A percentile compares a stretch with the other conserved stretches of the same genome.
Conservation (phyloP, 2,113 vertebrate species). For the Perca flavescens region DNA sequence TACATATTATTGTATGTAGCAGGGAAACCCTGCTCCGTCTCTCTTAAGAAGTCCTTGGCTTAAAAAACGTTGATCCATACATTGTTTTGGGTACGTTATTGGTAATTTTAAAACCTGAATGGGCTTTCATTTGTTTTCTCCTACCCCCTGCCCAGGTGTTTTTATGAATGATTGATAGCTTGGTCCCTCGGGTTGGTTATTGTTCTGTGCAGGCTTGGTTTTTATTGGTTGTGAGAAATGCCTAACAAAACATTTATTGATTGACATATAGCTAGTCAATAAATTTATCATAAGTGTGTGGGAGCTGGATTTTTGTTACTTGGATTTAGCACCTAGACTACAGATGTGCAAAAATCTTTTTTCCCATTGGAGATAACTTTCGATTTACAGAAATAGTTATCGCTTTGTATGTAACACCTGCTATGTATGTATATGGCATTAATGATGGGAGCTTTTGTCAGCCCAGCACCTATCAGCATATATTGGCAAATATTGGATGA, state of each 20-base stretch:
- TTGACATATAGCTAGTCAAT: background rate
- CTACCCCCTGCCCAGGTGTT: background rate
- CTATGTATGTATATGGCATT: too few species aligned
- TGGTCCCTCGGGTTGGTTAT: background rate
- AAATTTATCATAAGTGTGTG: background rate
- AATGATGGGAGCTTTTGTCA: too few species aligned
- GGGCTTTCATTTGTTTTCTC: too few species aligned
- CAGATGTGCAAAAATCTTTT: background rate
- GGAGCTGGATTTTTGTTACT: background rate
- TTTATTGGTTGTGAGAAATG: slow-evolving; percentile 2
- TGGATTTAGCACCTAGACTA: background rate
- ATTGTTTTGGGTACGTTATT: too few species aligned
- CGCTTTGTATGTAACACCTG: background rate
- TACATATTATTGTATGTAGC: too few species aligned
- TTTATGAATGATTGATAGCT: slow-evolving; percentile 13
- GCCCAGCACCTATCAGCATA: too few species aligned
- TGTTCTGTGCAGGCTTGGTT: background rate
- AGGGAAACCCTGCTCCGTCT: too few species aligned
- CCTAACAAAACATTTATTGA: slow-evolving; percentile 5
- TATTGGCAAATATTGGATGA: too few species aligned
- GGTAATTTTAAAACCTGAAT: too few species aligned
- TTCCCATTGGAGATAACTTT: background rate
- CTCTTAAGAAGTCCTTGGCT: too few species aligned
- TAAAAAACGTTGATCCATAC: too few species aligned
- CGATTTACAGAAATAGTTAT: background rate